These are phyloP conservation scores for Eilema depressum DNA, from an alignment of 2,888 invertebrate species.

Conservation along the genomic window DNA sequence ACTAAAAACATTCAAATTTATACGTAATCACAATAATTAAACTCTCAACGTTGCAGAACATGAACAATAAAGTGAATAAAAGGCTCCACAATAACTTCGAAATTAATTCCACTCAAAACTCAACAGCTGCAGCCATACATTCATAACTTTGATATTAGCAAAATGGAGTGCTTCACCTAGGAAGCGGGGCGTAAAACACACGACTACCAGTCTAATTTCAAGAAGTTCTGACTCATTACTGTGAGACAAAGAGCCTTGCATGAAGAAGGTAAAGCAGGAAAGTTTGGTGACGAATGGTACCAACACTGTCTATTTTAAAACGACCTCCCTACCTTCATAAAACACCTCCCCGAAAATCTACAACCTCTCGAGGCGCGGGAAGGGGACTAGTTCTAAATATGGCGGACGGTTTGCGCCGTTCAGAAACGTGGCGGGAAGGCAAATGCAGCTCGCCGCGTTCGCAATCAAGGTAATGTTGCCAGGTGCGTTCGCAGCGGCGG, in stretches of 20 bases:
- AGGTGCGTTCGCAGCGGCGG: constrained; percentile 77
- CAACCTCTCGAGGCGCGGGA: constrained; percentile 1
- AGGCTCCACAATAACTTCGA: constrained; percentile 34
- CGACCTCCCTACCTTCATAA: constrained; percentile 23
- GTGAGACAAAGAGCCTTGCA: constrained; percentile 68
- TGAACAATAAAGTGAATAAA: constrained; percentile 33
- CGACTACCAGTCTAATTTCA: constrained; percentile 55
- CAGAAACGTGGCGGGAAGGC: constrained; percentile 63
- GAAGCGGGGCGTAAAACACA: constrained; percentile 36
- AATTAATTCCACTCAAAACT: constrained; percentile 52
- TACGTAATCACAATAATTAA: neutral
- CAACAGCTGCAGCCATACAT: constrained; percentile 45
- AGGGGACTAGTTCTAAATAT: constrained; percentile 37
- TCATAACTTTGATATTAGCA: constrained; percentile 66
- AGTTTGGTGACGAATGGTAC: constrained; percentile 58
- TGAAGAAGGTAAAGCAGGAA: constrained; percentile 65
- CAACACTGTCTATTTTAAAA: constrained; percentile 49
- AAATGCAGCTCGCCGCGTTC: constrained; percentile 65
- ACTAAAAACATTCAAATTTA: neutral
- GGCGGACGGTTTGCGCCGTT: constrained; percentile 34
- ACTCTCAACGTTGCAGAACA: constrained; percentile 23
- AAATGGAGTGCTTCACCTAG: constrained; percentile 48
- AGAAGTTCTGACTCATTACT: constrained; percentile 74
- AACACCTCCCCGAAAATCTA: constrained; percentile 4
- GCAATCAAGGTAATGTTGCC: constrained; percentile 84